Percentiles rank a stretch among this genome's conserved stretches.
These are phyloP conservation scores for Himalopsyche japonica DNA, from an alignment of 2,888 invertebrate species.

Conservation along the genomic window DNA sequence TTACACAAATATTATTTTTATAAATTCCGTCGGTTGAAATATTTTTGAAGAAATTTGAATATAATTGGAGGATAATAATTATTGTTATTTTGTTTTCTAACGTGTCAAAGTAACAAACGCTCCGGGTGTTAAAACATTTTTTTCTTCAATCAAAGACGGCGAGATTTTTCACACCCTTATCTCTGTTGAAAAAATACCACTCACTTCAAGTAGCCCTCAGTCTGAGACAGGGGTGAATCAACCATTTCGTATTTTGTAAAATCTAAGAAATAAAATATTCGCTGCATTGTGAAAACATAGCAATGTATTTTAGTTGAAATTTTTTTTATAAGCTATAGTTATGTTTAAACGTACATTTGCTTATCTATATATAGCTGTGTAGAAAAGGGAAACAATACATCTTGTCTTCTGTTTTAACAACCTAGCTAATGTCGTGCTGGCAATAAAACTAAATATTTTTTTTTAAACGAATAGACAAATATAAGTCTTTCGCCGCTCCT, in stretches of 20 bases:
- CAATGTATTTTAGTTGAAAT: too few species aligned
- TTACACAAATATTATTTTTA: not conserved
- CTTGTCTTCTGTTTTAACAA: too few species aligned
- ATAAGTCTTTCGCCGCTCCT: too few species aligned
- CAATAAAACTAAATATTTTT: too few species aligned
- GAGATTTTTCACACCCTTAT: slow-evolving; percentile 30
- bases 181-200: slow-evolving; percentile 16
- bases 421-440: too few species aligned
- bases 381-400: too few species aligned
- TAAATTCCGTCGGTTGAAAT: not conserved
- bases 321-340: too few species aligned
- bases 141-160: not conserved
- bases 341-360: too few species aligned
- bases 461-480: too few species aligned
- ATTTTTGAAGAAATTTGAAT: not conserved
- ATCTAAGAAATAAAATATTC: too few species aligned
- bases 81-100: not conserved
- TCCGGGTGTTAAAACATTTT: not conserved
- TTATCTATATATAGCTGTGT: too few species aligned
- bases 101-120: not conserved
- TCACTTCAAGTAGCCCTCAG: slow-evolving; percentile 22
- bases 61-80: not conserved
- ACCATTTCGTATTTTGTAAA: not conserved
- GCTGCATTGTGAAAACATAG: too few species aligned
- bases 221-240: not conserved